These are phyloP conservation scores for Palythoa grandiflora DNA, from an alignment of 92 coral and sea anemone species.

Conservation along the genomic window DNA sequence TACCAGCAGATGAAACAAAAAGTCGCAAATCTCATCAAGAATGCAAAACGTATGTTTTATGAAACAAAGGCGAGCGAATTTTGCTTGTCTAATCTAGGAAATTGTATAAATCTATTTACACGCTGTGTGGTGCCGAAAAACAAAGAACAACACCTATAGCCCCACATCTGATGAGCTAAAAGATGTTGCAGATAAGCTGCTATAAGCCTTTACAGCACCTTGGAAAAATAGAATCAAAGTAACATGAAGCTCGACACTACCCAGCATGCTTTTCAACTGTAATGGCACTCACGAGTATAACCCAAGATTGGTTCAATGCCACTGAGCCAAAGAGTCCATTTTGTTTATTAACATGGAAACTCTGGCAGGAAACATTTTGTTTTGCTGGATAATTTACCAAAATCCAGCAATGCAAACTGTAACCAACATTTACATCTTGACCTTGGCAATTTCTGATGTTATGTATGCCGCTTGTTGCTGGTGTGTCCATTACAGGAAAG, in stretches of 20 bases:
- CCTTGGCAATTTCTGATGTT: conserved; percentile 71
- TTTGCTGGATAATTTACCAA: conserved; percentile 62
- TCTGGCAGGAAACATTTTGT: conserved; percentile 64
- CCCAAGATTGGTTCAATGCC: conserved; percentile 32
- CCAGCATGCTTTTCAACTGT: conserved; percentile 64
- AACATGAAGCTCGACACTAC: conserved; percentile 28
- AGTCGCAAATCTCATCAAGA: conserved; percentile 50
- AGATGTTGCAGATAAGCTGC: conserved; percentile 14
- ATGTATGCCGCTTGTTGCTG: conserved; percentile 73
- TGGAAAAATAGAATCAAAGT: not conserved
- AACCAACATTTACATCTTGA: conserved; percentile 67
- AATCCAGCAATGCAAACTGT: conserved; percentile 67
- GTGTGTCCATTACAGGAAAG: conserved; percentile 64
- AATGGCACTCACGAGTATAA: conserved; percentile 43
- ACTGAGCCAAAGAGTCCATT: conserved; percentile 22
- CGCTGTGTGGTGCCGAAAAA: conserved; percentile 53
- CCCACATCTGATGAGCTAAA: conserved; percentile 28
- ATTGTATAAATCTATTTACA: conserved; percentile 53
- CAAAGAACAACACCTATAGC: conserved; percentile 30
- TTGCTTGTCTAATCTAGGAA: conserved; percentile 54
- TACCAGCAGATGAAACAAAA: conserved; percentile 33
- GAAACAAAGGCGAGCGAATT: conserved; percentile 52
- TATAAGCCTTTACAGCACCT: conserved; percentile 8
- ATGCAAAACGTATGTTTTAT: conserved; percentile 47
- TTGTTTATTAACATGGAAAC: conserved; percentile 59